Evolutionary conservation across 2,797 vertebrate species (phyloP).

Genomic region (Eulemur mongoz): DNA sequence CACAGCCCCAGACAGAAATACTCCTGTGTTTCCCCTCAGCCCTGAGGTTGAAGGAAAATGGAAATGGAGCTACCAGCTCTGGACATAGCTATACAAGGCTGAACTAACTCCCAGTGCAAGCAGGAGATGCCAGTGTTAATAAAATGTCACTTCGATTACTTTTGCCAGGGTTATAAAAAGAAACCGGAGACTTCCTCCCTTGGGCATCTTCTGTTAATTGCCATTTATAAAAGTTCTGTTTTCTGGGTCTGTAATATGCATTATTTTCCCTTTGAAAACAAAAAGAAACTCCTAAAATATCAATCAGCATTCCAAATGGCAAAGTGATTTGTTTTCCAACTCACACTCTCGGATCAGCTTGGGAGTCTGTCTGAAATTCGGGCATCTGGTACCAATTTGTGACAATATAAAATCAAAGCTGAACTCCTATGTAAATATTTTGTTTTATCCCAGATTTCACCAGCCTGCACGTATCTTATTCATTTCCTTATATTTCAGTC

Average conservation of each 20-base stretch:
- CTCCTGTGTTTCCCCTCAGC: not conserved
- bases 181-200: conserved; percentile 62
- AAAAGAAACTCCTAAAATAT: conserved; percentile 59
- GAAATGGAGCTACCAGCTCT: accelerated
- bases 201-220: conserved; percentile 46
- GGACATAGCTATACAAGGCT: not conserved
- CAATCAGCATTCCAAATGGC: conserved; percentile 15
- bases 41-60: not conserved
- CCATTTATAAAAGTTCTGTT: conserved; percentile 53
- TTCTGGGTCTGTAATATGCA: not conserved
- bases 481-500: conserved; percentile 45
- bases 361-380: conserved; percentile 21
- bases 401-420: conserved; percentile 51
- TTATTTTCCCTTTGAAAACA: conserved; percentile 50
- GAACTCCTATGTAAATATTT: conserved; percentile 51
- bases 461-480: conserved; percentile 35
- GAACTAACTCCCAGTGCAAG: conserved; percentile 17
- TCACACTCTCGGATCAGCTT: conserved; percentile 26
- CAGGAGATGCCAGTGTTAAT: not conserved
- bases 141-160: conserved; percentile 44
- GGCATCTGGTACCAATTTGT: conserved; percentile 40
- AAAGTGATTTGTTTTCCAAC: conserved; percentile 54
- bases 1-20: not conserved
- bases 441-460: conserved; percentile 41
- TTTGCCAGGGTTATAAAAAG: conserved; percentile 70